A percentile compares a stretch with the other conserved stretches of the same genome.
These are phyloP conservation scores for Epinotia ramella DNA, from an alignment of 2,888 invertebrate species.

Conservation along the genomic window DNA sequence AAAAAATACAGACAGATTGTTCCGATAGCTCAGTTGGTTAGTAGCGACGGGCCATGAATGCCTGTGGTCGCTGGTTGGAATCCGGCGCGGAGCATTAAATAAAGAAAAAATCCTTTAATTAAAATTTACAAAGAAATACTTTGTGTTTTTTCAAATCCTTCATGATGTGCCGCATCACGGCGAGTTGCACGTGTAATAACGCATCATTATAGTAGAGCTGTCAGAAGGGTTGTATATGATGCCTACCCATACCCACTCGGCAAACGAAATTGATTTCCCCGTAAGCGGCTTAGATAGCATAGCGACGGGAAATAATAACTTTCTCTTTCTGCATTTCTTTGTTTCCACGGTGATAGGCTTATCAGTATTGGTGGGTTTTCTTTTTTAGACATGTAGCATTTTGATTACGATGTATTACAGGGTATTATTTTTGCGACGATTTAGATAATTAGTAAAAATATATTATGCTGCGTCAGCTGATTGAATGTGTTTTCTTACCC, in stretches of 20 bases:
- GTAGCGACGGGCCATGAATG: no score
- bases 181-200: background rate
- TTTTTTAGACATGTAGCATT: background rate
- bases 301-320: constrained; percentile 66
- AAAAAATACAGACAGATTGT: no score
- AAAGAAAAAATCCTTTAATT: no score
- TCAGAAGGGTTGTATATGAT: constrained; percentile 23
- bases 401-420: no score
- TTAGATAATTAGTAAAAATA: no score
- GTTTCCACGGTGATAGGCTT: background rate
- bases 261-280: constrained; percentile 76
- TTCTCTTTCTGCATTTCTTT: constrained; percentile 22
- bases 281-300: constrained; percentile 76
- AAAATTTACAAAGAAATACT: background rate
- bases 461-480: no score
- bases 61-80: no score
- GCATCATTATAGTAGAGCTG: background rate
- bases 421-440: no score
- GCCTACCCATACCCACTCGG: constrained; percentile 52
- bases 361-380: background rate
- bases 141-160: background rate
- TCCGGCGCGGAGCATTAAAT: no score
- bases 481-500: no score
- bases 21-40: no score
- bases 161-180: background rate